Conservation (phyloP, 2,888 invertebrate species). For the Meteorus cinctellus region DNA sequence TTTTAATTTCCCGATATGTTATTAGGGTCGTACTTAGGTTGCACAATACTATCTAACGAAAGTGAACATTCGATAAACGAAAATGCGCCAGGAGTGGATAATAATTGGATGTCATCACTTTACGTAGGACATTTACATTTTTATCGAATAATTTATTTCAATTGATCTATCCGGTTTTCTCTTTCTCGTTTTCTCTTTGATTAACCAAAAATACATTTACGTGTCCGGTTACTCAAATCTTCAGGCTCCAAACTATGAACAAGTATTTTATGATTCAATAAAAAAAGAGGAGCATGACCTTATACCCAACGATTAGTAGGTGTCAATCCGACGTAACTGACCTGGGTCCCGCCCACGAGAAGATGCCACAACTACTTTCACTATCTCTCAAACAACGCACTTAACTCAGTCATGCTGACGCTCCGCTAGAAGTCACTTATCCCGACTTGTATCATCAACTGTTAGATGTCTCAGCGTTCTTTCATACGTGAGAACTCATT, state of each 20-base stretch:
- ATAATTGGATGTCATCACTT: constrained; percentile 19
- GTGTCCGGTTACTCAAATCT: constrained; percentile 12
- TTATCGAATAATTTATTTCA: constrained; percentile 39
- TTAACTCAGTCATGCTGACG: constrained; percentile 43
- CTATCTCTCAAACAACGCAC: constrained; percentile 39
- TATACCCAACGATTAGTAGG: constrained; percentile 22
- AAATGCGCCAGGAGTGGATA: constrained; percentile 2
- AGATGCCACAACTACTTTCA: constrained; percentile 48
- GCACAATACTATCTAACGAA: constrained; percentile 14
- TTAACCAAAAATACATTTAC: constrained; percentile 4
- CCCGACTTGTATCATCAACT: constrained; percentile 38
- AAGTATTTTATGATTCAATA: constrained; percentile 13
- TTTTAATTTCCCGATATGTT: not conserved
- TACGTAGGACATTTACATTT: constrained; percentile 38
- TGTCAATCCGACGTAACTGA: constrained; percentile 41
- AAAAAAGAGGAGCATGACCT: constrained; percentile 10
- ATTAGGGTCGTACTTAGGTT: not conserved
- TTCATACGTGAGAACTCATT: not conserved
- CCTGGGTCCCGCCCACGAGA: constrained; percentile 40
- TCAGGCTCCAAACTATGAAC: not conserved
- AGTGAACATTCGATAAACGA: not conserved
- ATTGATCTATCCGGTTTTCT: constrained; percentile 37
- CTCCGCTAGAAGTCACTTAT: constrained; percentile 25
- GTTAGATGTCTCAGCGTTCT: not conserved
- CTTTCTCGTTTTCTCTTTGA: constrained; percentile 44